These are phyloP conservation scores for Philotrypesis tridentata DNA, from an alignment of 1,140 invertebrate genomes.

Conservation along the genomic window DNA sequence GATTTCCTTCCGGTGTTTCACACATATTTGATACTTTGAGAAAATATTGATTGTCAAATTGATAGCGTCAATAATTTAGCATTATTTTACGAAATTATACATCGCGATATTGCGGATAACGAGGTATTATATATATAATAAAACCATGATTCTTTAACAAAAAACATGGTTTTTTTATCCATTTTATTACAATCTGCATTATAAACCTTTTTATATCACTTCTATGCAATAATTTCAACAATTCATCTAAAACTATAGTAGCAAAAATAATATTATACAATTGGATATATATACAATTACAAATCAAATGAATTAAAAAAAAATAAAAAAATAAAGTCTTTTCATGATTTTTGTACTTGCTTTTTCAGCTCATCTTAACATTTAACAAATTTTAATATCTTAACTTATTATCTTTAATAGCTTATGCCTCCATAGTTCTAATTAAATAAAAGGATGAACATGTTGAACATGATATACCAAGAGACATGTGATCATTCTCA, in stretches of 20 bases:
- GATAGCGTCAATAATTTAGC: background rate
- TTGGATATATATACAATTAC: background rate
- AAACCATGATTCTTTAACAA: too few species aligned
- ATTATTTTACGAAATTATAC: background rate
- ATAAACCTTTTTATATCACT: background rate
- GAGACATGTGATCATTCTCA: constrained; percentile 51
- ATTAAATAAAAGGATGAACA: constrained; percentile 50
- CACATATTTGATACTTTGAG: background rate
- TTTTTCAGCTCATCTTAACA: background rate
- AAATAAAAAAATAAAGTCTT: background rate
- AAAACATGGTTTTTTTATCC: background rate
- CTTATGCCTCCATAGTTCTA: constrained; percentile 4
- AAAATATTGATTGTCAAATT: too few species aligned
- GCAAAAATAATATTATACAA: background rate
- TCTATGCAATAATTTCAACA: background rate
- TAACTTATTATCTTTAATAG: too few species aligned
- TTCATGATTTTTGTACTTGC: constrained; percentile 6
- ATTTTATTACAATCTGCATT: background rate
- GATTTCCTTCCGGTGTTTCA: background rate
- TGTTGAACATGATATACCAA: constrained; percentile 61
- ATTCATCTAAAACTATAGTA: background rate
- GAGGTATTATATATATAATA: too few species aligned
- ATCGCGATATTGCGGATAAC: too few species aligned
- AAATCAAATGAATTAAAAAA: background rate
- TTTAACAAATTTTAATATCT: too few species aligned